Conservation (phyloP, 2,113 vertebrate species). For the Steatornis caripensis region DNA sequence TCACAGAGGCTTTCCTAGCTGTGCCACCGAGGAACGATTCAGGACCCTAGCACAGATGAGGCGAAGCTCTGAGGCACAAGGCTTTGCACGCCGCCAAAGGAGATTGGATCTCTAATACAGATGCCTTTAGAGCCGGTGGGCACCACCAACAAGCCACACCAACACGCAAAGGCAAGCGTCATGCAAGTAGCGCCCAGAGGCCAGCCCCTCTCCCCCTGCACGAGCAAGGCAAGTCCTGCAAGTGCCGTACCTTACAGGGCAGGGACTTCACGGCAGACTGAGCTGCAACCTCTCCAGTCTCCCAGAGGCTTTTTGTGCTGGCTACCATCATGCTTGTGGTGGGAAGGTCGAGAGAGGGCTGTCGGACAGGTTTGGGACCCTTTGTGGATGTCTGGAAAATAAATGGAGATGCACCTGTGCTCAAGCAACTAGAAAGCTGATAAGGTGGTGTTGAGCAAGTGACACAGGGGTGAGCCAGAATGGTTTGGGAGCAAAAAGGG, state of each 20-base stretch:
- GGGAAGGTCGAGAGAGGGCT: slow-evolving; percentile 77
- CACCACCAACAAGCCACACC: background rate
- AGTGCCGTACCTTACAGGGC: slow-evolving; percentile 76
- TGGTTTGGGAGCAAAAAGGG: background rate
- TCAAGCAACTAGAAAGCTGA: background rate
- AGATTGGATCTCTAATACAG: accelerated
- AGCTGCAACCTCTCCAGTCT: slow-evolving; percentile 82
- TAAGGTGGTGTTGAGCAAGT: background rate
- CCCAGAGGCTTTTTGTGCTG: slow-evolving; percentile 87
- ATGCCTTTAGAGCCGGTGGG: background rate
- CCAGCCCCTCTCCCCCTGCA: accelerated
- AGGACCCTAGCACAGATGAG: background rate
- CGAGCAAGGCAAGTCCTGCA: too few species aligned
- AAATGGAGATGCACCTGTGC: background rate
- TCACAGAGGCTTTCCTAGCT: background rate
- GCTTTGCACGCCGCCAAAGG: background rate
- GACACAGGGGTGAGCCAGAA: background rate
- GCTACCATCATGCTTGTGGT: slow-evolving; percentile 78
- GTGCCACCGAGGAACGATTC: background rate
- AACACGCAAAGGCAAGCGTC: background rate
- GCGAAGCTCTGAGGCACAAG: background rate
- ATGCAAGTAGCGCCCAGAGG: accelerated
- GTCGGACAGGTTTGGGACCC: slow-evolving; percentile 68
- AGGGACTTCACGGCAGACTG: slow-evolving; percentile 63
- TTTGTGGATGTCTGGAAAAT: slow-evolving; percentile 74